Evolutionary conservation across 2,113 vertebrate species (phyloP), one percentile per base, ranked within the genome.

Genomic region (Cranoglanis bouderius): DNA sequence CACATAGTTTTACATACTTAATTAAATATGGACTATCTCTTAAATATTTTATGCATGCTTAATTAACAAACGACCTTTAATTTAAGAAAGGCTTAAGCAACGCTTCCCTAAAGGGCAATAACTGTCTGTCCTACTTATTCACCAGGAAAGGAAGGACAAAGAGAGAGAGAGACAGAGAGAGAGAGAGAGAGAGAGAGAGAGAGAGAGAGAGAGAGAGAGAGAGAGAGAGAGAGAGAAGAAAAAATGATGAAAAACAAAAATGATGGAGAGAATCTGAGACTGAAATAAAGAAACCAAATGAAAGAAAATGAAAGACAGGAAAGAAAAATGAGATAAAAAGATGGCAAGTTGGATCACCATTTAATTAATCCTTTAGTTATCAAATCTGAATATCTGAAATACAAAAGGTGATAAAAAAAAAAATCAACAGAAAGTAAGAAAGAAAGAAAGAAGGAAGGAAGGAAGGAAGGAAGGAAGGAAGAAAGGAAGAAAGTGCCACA

Each of bases 61-160:
- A 77, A 88, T 88, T 84, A 87, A 75, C 67, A 84, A 84, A 88
- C 6, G 43, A 49, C 53, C 82, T 88, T 88, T 84, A 75, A 84
- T 88, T 84, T 49, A 84, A 84, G 24, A 43, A 26, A 87, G 35
- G 63, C 49, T 88, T 59, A 88, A 83, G 53, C 14, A 82, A 72
- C n/a, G 65, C 80, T 72, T 84, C 65, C 53, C 81, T 75, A 26
- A 84, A 88, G 87, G 87, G 80, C 51, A 72, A 46, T n/a, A 65
- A 57, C 81, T 59, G 78, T 74, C 80, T 88, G 81, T 59, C 67
- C 87, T 59, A 88, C 35, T 88, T 88, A 40, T 88, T 24, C 13
- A 43, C 21, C 49, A 70, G 67, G 24, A 19, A 49, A 3, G 13
- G 78, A 70, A 18, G 24, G 57, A 82, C 10, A 43, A 2, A 46